phyloP scores from a whole-genome alignment of 2,113 vertebrate species.

The Recurvirostra avosetta region DNA sequence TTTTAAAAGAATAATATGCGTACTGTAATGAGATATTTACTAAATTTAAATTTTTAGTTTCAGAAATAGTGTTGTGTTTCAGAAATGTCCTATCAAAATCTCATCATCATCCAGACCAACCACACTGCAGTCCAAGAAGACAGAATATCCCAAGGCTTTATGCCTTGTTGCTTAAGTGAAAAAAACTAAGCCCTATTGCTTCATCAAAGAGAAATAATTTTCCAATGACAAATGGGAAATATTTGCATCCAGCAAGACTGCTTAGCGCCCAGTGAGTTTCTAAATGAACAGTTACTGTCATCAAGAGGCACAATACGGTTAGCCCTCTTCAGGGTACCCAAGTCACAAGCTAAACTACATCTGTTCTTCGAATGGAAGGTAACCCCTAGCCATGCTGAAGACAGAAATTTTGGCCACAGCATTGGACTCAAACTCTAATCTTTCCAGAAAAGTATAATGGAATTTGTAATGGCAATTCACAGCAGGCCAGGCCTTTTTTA shows the following conservation, averaged over 20 bases:
- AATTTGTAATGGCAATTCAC: neutral
- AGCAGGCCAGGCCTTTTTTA: neutral
- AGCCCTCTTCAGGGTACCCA: neutral
- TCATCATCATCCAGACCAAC: neutral
- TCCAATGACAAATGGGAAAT: neutral
- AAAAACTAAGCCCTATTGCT: neutral
- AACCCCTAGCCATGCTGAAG: neutral
- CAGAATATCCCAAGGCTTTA: neutral
- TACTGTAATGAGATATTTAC: neutral
- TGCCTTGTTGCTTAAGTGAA: neutral
- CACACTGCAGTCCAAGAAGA: neutral
- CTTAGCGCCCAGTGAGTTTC: neutral
- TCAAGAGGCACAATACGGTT: accelerated
- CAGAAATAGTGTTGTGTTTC: neutral
- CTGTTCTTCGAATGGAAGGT: neutral
- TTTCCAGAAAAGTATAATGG: neutral
- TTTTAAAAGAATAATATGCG: neutral
- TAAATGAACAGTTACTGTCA: neutral
- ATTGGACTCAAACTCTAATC: neutral
- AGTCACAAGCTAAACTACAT: neutral
- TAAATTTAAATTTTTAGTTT: neutral
- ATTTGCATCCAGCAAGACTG: neutral
- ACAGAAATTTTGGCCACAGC: neutral
- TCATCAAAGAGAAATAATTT: neutral
- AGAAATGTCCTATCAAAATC: neutral